phyloP scores from a whole-genome alignment of 2,888 invertebrate species.

The Agrotis puta region DNA sequence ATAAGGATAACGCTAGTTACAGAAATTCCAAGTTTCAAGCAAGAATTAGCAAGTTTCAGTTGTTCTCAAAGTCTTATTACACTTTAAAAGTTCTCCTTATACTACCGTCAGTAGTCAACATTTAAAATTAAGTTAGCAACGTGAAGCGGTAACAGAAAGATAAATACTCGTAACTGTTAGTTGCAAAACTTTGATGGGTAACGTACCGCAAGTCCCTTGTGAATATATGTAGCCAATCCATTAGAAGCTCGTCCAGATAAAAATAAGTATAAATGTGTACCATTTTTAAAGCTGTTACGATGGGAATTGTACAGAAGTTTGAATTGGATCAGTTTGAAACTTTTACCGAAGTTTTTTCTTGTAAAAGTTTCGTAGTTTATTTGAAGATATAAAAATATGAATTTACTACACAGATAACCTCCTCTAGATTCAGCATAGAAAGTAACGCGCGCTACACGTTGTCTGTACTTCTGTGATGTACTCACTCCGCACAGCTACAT shows the following conservation, averaged over 20 bases:
- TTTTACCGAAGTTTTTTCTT: background rate
- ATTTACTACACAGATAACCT: background rate
- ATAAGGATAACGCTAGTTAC: constrained; percentile 46
- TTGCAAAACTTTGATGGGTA: constrained; percentile 35
- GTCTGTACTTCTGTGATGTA: no score
- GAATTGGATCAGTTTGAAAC: background rate
- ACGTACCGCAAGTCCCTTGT: constrained; percentile 32
- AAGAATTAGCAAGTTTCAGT: constrained; percentile 47
- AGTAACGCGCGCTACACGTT: no score
- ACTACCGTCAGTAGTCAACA: constrained; percentile 12
- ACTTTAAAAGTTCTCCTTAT: constrained; percentile 19
- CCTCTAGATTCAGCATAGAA: no score
- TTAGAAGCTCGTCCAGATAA: constrained; percentile 45
- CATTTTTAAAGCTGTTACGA: constrained; percentile 47
- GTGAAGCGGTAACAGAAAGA: constrained; percentile 25
- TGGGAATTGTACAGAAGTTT: constrained; percentile 7
- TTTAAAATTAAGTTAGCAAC: constrained; percentile 31
- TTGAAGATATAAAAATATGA: background rate
- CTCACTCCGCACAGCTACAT: no score
- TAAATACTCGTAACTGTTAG: constrained; percentile 7
- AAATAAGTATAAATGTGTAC: constrained; percentile 55
- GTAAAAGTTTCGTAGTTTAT: background rate
- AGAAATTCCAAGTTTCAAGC: constrained; percentile 38
- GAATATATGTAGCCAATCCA: constrained; percentile 54
- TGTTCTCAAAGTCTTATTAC: constrained; percentile 43